A percentile compares a stretch with the other conserved stretches of the same genome.
Conservation (phyloP, 2,113 vertebrate species). For the Morone chrysops region DNA sequence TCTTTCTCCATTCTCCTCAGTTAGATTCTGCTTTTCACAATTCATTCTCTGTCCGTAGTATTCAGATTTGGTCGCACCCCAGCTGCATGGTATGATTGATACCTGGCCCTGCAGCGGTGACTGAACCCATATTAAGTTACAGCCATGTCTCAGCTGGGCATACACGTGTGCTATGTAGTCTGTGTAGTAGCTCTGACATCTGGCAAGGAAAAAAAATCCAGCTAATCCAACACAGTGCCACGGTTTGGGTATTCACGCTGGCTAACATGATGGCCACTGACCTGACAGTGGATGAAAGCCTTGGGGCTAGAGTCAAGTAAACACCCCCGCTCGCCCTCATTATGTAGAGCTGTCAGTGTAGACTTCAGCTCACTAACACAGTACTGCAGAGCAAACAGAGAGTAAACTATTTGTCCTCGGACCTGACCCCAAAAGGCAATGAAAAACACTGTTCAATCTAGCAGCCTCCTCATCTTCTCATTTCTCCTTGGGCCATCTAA, state of each 20-base stretch:
- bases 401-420: conserved; percentile 32
- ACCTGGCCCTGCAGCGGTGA: conserved; percentile 1
- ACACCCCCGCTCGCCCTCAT: conserved; percentile 65
- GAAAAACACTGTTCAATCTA: conserved; percentile 8
- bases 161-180: conserved; percentile 1
- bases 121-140: conserved; percentile 37
- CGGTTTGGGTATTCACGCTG: conserved; percentile 33
- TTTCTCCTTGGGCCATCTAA: conserved; percentile 33
- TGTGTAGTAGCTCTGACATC: conserved; percentile 49
- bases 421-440: conserved; percentile 9
- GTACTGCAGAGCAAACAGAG: conserved; percentile 29
- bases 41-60: background rate
- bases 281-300: conserved; percentile 70
- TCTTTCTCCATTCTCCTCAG: background rate
- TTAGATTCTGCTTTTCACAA: background rate
- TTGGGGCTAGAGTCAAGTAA: conserved; percentile 47
- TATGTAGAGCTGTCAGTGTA: conserved; percentile 70
- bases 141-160: conserved; percentile 11
- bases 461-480: background rate
- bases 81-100: conserved; percentile 29
- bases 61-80: background rate
- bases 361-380: conserved; percentile 40
- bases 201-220: conserved; percentile 26
- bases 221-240: conserved; percentile 31
- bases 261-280: conserved; percentile 70